Base-by-base conservation (phyloP, 2,113 vertebrate species). In the Bostrychus sinensis region DNA sequence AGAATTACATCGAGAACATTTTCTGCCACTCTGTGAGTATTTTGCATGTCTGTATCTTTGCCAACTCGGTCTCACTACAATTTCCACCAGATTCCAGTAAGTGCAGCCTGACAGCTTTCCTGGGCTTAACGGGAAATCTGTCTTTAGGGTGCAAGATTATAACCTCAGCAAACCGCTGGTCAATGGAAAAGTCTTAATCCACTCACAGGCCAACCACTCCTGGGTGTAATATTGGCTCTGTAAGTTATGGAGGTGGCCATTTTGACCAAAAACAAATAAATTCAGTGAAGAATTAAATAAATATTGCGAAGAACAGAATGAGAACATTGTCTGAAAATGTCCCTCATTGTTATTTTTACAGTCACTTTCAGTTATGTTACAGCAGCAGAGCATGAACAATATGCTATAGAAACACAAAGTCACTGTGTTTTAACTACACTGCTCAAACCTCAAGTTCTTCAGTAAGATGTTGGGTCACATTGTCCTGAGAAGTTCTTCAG, bases 261-360 rank as follows among this genome's bases (percentile, higher is more conserved):
- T 81, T 88, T 82, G 78, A 91, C 89, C 87, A 86, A 90, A 90
- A 78, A 85, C 71, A 90, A 91, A 91, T 90, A 89, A 85, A 88
- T 90, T 71, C 60, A 59, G 62, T 48, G 56, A 89, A 81, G 76
- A 74, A 83, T 80, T 73, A 88, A 83, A 85, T 77, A 77, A 87
- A 85, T 83, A 80, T 70, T 57, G 61, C 32, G 71, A 50, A 66
- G 77, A 70, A 26, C 55, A 71, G 65, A 68, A 39, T 75, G 73
- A 70, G 65, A 56, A 45, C 70, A 75, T 73, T 50, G 34, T 75
- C 76, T 74, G 75, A 84, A 70, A 43, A 51, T 78, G 70, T 72
- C 39, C 0, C 46, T 60, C 51, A 72, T 32, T 68, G 63, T 78
- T 84, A n/a, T 82, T 58, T 68, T 45, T 70, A 48, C 4, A 71